A percentile compares a stretch with the other conserved stretches of the same genome.
Conservation (phyloP, 2,797 vertebrate genomes). For the Cossypha caffra region DNA sequence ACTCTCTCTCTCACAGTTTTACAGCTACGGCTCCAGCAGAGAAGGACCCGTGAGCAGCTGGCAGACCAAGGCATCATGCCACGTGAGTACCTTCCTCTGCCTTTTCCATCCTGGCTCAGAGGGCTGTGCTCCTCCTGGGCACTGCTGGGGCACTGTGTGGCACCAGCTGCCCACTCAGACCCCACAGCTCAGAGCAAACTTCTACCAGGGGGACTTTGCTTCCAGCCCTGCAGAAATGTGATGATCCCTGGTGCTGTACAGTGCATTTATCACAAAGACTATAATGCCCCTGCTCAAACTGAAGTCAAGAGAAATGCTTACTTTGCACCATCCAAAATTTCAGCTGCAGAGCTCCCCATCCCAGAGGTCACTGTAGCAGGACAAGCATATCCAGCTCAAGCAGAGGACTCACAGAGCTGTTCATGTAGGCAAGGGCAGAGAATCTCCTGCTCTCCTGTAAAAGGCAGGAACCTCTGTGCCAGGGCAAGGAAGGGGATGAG, state of each 20-base stretch:
- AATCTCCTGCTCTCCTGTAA: background rate
- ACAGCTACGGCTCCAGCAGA: constrained; percentile 97
- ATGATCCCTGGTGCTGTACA: background rate
- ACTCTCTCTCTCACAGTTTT: constrained; percentile 83
- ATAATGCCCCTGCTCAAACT: background rate
- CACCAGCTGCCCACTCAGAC: background rate
- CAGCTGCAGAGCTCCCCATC: background rate
- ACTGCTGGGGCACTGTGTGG: background rate
- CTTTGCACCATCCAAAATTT: background rate
- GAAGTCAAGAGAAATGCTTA: background rate
- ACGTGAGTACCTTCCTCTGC: constrained; percentile 83
- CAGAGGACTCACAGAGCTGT: background rate
- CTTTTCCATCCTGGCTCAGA: background rate
- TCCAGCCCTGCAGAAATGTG: background rate
- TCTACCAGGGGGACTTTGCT: background rate
- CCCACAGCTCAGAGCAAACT: background rate
- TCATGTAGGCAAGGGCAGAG: background rate
- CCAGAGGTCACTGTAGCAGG: background rate
- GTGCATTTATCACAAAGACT: background rate
- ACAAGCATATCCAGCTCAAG: background rate
- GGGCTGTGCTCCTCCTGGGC: background rate
- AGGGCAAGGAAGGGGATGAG: background rate
- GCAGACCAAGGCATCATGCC: constrained; percentile 95
- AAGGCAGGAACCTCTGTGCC: background rate
- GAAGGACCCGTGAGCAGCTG: constrained; percentile 93